Conservation (phyloP, 2,797 vertebrate species). For the Micromesistius poutassou region DNA sequence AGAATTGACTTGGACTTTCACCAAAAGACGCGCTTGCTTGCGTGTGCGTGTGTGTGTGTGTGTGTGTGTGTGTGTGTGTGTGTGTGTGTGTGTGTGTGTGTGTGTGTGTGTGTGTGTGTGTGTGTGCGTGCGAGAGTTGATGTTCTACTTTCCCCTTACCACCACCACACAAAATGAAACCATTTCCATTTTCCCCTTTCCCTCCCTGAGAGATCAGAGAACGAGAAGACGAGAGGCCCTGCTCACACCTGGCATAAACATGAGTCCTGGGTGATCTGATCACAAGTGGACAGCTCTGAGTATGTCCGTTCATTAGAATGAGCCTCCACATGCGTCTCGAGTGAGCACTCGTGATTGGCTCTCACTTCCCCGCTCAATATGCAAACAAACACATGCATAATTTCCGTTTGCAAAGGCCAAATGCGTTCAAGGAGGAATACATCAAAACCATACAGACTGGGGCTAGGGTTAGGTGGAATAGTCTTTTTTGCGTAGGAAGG, state of each 20-base stretch:
- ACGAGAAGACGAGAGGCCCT: constrained; percentile 1
- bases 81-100: constrained; percentile 7
- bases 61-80: neutral
- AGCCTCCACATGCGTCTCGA: neutral
- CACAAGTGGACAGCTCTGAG: neutral
- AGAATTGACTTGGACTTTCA: neutral
- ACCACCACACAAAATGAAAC: too few relatives aligned
- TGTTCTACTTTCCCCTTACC: neutral
- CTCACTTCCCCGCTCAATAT: neutral
- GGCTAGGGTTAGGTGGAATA: too few relatives aligned
- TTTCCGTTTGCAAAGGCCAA: too few relatives aligned
- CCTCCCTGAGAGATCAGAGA: neutral
- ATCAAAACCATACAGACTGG: too few relatives aligned
- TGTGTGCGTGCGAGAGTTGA: constrained; percentile 15
- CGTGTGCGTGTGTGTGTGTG: constrained; percentile 9
- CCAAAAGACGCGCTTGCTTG: neutral
- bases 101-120: constrained; percentile 14
- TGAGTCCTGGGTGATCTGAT: neutral
- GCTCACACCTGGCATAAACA: too few relatives aligned
- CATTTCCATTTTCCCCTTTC: constrained; percentile 10
- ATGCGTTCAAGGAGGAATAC: too few relatives aligned
- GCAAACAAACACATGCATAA: too few relatives aligned
- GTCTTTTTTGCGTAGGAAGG: too few relatives aligned
- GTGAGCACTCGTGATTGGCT: neutral
- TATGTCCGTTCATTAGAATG: neutral